phyloP scores from a whole-genome alignment of 2,888 invertebrate species.

The Archaeoteleia sp. region DNA sequence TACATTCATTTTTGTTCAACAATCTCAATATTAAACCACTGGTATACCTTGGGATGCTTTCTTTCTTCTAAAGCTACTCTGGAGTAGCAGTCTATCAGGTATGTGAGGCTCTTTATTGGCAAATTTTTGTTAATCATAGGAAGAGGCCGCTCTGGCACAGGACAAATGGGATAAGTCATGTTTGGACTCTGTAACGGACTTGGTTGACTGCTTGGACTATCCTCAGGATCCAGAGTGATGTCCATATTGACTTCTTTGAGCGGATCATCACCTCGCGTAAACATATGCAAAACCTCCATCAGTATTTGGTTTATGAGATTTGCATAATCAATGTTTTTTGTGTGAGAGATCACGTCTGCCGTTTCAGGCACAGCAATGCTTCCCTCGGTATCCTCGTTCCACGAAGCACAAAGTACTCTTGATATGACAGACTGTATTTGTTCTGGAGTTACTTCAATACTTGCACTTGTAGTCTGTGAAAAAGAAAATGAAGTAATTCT shows the following conservation, averaged over 20 bases:
- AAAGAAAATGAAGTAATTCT: slow-evolving; percentile 17
- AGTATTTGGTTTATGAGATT: slow-evolving; percentile 77
- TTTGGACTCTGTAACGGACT: slow-evolving; percentile 75
- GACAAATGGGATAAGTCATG: slow-evolving; percentile 69
- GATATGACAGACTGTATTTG: slow-evolving; percentile 81
- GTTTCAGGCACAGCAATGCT: too few relatives aligned
- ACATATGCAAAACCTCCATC: slow-evolving; percentile 80
- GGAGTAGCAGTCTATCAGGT: slow-evolving; percentile 81
- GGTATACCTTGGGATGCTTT: slow-evolving; percentile 85
- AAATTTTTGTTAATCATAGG: slow-evolving; percentile 73
- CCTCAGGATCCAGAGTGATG: slow-evolving; percentile 69
- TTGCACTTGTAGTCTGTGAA: slow-evolving; percentile 71
- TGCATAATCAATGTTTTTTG: slow-evolving; percentile 57
- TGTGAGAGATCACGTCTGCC: slow-evolving; percentile 58
- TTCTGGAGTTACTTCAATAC: slow-evolving; percentile 79
- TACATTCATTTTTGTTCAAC: slow-evolving; percentile 2
- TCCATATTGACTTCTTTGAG: slow-evolving; percentile 76
- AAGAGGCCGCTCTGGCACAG: slow-evolving; percentile 66
- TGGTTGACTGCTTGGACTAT: slow-evolving; percentile 73
- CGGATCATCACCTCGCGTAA: slow-evolving; percentile 78
- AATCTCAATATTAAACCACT: too few relatives aligned
- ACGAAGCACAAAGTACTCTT: slow-evolving; percentile 83
- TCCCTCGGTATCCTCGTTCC: slow-evolving; percentile 76
- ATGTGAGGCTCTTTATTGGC: slow-evolving; percentile 71
- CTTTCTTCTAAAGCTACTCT: slow-evolving; percentile 84